Base-by-base conservation (phyloP, 2,113 vertebrate species). In the Apteryx owenii region DNA sequence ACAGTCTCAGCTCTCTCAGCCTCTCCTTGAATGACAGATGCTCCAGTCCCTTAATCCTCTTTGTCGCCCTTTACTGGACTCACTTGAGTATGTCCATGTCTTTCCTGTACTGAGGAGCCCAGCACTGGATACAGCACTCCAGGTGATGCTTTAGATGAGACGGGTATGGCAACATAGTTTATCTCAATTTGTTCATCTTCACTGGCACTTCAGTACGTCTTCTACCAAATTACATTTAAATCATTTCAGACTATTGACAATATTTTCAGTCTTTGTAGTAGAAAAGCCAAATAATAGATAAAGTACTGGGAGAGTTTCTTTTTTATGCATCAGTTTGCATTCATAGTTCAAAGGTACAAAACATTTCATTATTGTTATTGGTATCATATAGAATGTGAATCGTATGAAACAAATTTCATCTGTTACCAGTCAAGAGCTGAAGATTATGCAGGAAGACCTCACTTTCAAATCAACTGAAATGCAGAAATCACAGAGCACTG, bases 391-490 rank as follows among this genome's bases (percentile, higher is more conserved):
- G 99, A 99, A 98, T 98, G 98, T 99, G 98, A 97, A 98, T 97
- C 98, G 98, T 76, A 98, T 99, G 89, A 98, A 98, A 87, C 99
- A 99, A 85, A 98, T 99, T 91, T 99, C 99, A 5, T 98, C 98
- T 20, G 98, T 99, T 80, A 99, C 99, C 10, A 99, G 98, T 94
- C 98, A 98, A 92, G 99, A 99, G 76, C 98, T 99, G 86, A 99
- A 98, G 96, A 98, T 99, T 92, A 99, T 99, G 99, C 99, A 99
- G 94, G 99, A 99, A 89, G 99, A 99, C 92, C 99, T 99, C 92
- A 98, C 98, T 95, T 99, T 99, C 97, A 99, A 99, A 96, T 99
- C 99, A 97, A 99, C 97, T 1, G 99, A 99, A 98, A 99, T 99
- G 98, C 98, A 99, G 93, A 99, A 99, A 93, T 99, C 99, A 75